Evolutionary conservation across 1,140 invertebrate genomes (phyloP), one percentile per base, ranked within the genome.

Genomic region (Maniola jurtina): DNA sequence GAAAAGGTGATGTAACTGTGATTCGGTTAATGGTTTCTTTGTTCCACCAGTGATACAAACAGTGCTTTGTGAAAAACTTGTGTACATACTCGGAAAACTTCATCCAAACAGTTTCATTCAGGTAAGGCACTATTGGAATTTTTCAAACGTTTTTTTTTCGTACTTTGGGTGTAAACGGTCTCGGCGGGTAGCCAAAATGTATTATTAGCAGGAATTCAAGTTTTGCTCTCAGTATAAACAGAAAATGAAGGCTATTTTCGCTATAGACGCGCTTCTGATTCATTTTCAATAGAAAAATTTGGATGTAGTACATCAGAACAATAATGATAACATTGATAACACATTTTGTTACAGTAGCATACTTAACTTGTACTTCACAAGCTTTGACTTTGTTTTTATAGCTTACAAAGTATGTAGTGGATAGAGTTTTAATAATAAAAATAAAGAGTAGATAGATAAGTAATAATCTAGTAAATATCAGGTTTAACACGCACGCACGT

Each of bases 201-300:
- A 85, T 84, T 83, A 83, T 83, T 81, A 66, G 68, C 68, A 72
- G 73, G 80, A 83, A 80, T 81, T 81, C 79, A 71, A 81, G 77
- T 75, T 82, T 81, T 75, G 71, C 48, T 52, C 66, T 73, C 69
- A 47, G 63, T 66, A 65, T 74, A 75, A 66, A 66, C 48, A 13
- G 64, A 63, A 73, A 68, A 61, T 70, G 74, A 75, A 70, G 64
- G 74, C 68, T 83, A 84, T 84, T 80, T 76, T 75, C 62, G 79
- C 72, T 66, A 63, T 57, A 33, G 15, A 15, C 36, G 36, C 48
- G 60, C 64, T 63, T 25, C 13, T n/a, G 42, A 45, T 45, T 45
- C 15, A 6, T n/a, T 16, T 52, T 25, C 48, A 52, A 52, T 25
- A 13, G 14, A 52, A 14, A 25, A n/a, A 1, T 45, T 45, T 45